phyloP scores from a whole-genome alignment of 2,888 invertebrate species.

The Eurytoma adleriae region DNA sequence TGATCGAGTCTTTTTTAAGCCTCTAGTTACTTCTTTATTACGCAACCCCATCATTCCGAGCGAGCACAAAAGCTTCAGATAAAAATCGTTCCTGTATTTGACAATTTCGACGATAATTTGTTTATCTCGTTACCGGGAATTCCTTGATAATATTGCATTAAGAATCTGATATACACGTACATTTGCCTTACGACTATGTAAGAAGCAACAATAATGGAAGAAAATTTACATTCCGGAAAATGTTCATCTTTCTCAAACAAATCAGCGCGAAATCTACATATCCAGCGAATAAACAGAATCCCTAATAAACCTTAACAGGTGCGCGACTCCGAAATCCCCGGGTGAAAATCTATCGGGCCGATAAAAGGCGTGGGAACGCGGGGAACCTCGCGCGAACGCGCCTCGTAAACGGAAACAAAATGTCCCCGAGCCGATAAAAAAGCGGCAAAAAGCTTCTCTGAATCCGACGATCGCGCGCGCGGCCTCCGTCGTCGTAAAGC shows the following conservation, averaged over 20 bases:
- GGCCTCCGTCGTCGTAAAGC: constrained; percentile 61
- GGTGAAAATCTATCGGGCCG: too few relatives aligned
- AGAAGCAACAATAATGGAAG: background rate
- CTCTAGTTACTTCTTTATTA: constrained; percentile 16
- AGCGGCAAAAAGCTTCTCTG: constrained; percentile 48
- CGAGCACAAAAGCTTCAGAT: constrained; percentile 9
- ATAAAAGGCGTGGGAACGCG: constrained; percentile 26
- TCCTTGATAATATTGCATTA: constrained; percentile 35
- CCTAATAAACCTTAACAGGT: background rate
- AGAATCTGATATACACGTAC: background rate
- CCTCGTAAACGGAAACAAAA: background rate
- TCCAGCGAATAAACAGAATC: background rate
- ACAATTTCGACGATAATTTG: constrained; percentile 38
- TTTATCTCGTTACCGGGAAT: constrained; percentile 45
- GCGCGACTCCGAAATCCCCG: too few relatives aligned
- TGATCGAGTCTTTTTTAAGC: background rate
- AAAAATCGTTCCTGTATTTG: constrained; percentile 11
- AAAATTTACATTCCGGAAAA: background rate
- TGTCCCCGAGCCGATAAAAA: constrained; percentile 7
- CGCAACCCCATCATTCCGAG: constrained; percentile 32
- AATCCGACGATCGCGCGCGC: constrained; percentile 23
- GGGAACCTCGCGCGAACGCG: background rate
- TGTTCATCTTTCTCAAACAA: background rate
- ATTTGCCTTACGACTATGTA: too few relatives aligned
- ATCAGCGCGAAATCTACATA: too few relatives aligned